A percentile compares a stretch with the other conserved stretches of the same genome.
phyloP scores from a whole-genome alignment of 2,113 vertebrate species.

The Alosa alosa region DNA sequence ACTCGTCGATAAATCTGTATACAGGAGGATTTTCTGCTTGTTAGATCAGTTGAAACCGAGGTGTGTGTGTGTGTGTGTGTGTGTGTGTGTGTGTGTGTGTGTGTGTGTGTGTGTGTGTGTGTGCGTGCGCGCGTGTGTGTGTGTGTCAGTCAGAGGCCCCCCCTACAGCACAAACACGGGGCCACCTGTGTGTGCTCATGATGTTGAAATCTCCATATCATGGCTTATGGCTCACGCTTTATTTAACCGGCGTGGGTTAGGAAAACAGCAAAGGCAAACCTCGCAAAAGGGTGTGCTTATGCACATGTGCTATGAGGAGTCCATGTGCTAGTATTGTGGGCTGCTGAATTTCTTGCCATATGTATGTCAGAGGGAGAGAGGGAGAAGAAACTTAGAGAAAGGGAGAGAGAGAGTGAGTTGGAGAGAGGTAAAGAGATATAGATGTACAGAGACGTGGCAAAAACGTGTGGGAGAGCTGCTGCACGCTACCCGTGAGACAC shows the following conservation, averaged over 20 bases:
- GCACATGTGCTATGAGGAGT: neutral
- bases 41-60: neutral
- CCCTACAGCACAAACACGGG: neutral
- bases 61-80: conserved; percentile 29
- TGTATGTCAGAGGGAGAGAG: conserved; percentile 54
- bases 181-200: conserved; percentile 2
- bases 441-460: conserved; percentile 1
- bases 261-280: neutral
- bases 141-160: neutral
- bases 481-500: conserved; percentile 14
- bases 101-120: conserved; percentile 25
- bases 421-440: conserved; percentile 52
- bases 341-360: conserved; percentile 25
- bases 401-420: conserved; percentile 46
- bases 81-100: conserved; percentile 26
- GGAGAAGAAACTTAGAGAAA: neutral
- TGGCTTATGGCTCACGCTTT: neutral
- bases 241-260: neutral
- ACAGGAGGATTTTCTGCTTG: neutral
- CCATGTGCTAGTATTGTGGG: neutral
- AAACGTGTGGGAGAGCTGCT: neutral
- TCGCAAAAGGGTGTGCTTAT: neutral
- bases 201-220: neutral
- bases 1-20: neutral
- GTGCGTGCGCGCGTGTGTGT: no score